Percentiles rank a stretch among this genome's conserved stretches.
phyloP scores from a whole-genome alignment of 2,888 invertebrate species.

The Caenorhabditis imperialis region DNA sequence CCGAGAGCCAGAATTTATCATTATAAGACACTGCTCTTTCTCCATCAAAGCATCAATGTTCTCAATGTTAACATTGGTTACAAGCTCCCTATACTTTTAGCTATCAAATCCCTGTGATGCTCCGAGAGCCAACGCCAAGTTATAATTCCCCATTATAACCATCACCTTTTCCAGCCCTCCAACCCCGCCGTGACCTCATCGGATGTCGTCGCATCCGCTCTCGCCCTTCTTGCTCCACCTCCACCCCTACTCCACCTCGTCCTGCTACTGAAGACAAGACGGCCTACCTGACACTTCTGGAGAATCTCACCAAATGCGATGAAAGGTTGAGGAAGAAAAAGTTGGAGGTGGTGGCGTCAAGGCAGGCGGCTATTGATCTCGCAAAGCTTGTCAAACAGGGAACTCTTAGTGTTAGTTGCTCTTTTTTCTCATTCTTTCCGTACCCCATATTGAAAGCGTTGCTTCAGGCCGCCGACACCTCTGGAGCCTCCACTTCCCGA shows the following conservation, averaged over 20 bases:
- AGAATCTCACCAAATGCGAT: constrained; percentile 60
- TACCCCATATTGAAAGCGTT: no score
- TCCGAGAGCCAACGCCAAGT: no score
- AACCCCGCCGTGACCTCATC: constrained; percentile 76
- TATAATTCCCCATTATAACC: no score
- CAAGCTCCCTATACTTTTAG: no score
- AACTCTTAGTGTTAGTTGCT: constrained; percentile 34
- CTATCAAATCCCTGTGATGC: no score
- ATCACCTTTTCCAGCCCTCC: constrained; percentile 71
- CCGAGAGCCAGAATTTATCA: no score
- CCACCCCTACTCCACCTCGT: constrained; percentile 47
- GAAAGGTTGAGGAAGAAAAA: constrained; percentile 66
- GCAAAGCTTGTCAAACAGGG: constrained; percentile 25
- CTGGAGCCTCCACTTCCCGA: constrained; percentile 30
- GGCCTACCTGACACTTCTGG: constrained; percentile 50
- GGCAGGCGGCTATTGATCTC: constrained; percentile 69
- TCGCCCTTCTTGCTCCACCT: constrained; percentile 35
- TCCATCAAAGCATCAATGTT: no score
- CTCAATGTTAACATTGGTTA: no score
- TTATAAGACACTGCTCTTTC: no score
- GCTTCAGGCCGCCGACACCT: constrained; percentile 18
- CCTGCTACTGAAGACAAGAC: constrained; percentile 41
- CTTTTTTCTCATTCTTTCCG: neutral
- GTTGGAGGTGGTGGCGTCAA: constrained; percentile 68
- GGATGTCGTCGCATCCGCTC: constrained; percentile 66